Conservation (phyloP, 2,888 invertebrate species). For the Spisula subtruncata region DNA sequence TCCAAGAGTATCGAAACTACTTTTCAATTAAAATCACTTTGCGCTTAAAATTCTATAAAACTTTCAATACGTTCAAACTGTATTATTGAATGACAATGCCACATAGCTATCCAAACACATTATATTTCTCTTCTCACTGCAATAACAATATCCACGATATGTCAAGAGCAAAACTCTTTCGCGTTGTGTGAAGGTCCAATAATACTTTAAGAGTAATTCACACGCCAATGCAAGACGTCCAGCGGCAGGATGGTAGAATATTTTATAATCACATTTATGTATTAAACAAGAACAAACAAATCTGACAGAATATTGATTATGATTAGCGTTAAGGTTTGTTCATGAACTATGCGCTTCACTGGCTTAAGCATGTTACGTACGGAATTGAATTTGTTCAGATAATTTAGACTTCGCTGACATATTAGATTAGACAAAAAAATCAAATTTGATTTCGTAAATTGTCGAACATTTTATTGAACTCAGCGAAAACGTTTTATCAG, state of each 20-base stretch:
- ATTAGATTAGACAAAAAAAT: neutral
- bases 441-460: neutral
- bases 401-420: neutral
- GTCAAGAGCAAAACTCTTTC: neutral
- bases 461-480: neutral
- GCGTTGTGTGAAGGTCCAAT: neutral
- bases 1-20: too few relatives aligned
- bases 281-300: neutral
- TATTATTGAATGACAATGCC: neutral
- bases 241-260: neutral
- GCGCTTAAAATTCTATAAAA: too few relatives aligned
- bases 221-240: slow-evolving; percentile 4
- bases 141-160: neutral
- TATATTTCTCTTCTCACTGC: neutral
- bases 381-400: slow-evolving; percentile 15
- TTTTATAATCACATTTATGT: slow-evolving; percentile 14
- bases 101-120: neutral
- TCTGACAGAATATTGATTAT: neutral
- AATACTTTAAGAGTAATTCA: neutral
- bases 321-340: neutral
- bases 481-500: neutral
- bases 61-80: neutral
- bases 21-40: too few relatives aligned
- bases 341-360: neutral
- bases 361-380: neutral